Evolutionary conservation across 2,797 vertebrate genomes (phyloP).

Genomic region (Pyrocephalus nanus): DNA sequence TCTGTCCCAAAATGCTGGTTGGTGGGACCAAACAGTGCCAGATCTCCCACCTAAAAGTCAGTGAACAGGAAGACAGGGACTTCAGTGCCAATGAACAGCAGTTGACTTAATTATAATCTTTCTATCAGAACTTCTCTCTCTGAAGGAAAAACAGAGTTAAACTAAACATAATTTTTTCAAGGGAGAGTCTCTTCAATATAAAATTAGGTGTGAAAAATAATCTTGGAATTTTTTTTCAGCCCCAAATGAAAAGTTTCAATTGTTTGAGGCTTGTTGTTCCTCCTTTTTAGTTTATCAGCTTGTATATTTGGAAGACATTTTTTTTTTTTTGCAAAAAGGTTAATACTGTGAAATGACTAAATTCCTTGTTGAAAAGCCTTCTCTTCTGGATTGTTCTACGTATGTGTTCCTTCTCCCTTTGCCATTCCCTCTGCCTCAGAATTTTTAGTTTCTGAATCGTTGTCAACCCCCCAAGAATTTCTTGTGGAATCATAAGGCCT

Average conservation of each 20-base stretch:
- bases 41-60: background rate
- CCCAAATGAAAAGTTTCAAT: background rate
- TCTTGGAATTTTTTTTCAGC: background rate
- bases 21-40: background rate
- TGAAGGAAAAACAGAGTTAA: background rate
- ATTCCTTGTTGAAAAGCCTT: background rate
- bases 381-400: background rate
- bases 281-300: background rate
- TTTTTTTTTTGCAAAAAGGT: background rate
- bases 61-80: background rate
- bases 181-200: background rate
- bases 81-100: background rate
- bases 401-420: rapidly evolving
- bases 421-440: background rate
- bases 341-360: background rate
- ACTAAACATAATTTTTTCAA: background rate
- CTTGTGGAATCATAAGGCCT: background rate
- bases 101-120: background rate
- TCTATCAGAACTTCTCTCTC: background rate
- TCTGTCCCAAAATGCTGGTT: background rate
- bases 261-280: background rate
- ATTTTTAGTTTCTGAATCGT: background rate
- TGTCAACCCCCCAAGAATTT: background rate
- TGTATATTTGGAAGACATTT: background rate
- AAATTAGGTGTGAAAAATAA: background rate